Evolutionary conservation across 1,140 invertebrate genomes (phyloP).

Genomic region (Amphibalanus amphitrite): DNA sequence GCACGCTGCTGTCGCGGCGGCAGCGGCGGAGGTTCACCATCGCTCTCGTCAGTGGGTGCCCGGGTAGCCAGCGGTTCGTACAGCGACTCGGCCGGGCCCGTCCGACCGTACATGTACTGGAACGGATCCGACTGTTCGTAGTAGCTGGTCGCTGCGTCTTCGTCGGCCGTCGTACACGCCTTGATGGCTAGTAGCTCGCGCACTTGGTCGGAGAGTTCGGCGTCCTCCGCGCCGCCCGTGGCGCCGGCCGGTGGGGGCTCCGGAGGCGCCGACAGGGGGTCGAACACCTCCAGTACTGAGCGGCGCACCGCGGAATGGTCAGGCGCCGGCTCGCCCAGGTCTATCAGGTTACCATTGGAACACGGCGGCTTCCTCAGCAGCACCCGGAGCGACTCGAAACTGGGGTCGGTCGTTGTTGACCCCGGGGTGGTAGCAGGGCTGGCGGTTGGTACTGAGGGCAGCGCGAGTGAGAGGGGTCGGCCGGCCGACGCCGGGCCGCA

Average conservation of each 20-base stretch:
- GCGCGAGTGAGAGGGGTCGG: neutral
- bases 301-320: neutral
- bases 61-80: conserved; percentile 17
- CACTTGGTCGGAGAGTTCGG: neutral
- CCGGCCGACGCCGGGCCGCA: neutral
- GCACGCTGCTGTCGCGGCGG: conserved; percentile 11
- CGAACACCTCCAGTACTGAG: conserved; percentile 10
- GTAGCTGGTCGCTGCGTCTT: conserved; percentile 12
- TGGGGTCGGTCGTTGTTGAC: neutral
- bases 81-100: conserved; percentile 14
- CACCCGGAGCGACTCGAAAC: neutral
- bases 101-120: conserved; percentile 18
- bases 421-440: no score
- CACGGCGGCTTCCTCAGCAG: neutral
- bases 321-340: neutral
- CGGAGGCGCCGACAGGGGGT: conserved; percentile 7
- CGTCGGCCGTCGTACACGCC: neutral
- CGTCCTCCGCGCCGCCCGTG: neutral
- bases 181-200: neutral
- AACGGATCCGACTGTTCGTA: conserved; percentile 19
- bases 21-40: conserved; percentile 17
- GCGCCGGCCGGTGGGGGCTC: neutral
- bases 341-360: neutral
- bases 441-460: neutral
- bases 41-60: conserved; percentile 13